A percentile compares a stretch with the other conserved stretches of the same genome.
These are phyloP conservation scores for Heteromyza rotundicornis DNA, from an alignment of 2,888 invertebrate genomes.

Conservation along the genomic window DNA sequence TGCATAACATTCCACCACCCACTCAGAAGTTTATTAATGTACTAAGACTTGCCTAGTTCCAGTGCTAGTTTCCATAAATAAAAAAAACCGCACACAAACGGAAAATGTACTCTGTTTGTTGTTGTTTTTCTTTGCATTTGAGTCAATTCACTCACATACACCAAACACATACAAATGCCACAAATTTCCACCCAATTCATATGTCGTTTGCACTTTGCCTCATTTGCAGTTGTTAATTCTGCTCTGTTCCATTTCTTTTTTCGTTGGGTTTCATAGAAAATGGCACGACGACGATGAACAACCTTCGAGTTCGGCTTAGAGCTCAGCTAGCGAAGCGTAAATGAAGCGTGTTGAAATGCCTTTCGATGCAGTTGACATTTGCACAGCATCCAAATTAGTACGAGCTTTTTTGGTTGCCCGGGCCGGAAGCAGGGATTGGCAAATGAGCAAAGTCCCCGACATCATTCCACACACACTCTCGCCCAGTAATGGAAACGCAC, in stretches of 20 bases:
- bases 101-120: no score
- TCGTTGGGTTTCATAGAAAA: not conserved
- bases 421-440: not conserved
- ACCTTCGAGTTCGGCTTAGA: not conserved
- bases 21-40: no score
- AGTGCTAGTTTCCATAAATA: no score
- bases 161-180: not conserved
- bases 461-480: no score
- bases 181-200: not conserved
- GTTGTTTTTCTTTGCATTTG: no score
- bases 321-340: not conserved
- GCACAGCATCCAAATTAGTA: conserved; percentile 4
- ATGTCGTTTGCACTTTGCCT: not conserved
- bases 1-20: no score
- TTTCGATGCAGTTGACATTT: not conserved
- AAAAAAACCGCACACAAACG: no score
- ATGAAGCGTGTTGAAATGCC: conserved; percentile 10
- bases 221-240: not conserved
- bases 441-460: no score
- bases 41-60: no score
- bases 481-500: not conserved
- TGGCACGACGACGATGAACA: not conserved
- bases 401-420: no score
- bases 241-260: no score
- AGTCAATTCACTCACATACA: not conserved